These are phyloP conservation scores for Lithodes maja DNA, from an alignment of 2,888 invertebrate genomes.

Conservation along the genomic window DNA sequence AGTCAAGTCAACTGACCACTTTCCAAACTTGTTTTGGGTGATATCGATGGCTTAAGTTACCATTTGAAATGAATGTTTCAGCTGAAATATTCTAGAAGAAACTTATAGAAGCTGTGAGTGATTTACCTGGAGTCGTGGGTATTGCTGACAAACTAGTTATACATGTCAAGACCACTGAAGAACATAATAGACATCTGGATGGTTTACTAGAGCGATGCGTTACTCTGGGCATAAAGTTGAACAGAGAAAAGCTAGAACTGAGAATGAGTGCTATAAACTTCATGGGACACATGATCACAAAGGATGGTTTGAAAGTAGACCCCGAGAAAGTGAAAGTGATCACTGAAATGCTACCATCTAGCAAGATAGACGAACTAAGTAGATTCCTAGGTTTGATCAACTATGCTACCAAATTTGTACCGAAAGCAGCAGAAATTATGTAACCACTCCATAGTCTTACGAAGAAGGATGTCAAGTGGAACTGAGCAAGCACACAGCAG, in stretches of 20 bases:
- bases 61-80: constrained; percentile 15
- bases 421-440: neutral
- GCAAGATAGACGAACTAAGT: neutral
- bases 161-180: neutral
- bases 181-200: neutral
- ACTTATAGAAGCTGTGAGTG: neutral
- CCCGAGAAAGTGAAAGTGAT: neutral
- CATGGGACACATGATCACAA: constrained; percentile 22
- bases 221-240: neutral
- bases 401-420: constrained; percentile 7
- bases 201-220: neutral
- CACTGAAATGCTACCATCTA: neutral
- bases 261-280: neutral
- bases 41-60: constrained; percentile 6
- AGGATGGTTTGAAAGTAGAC: constrained; percentile 6
- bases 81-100: constrained; percentile 28
- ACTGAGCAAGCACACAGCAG: neutral
- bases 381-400: constrained; percentile 32
- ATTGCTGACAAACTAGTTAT: constrained; percentile 19
- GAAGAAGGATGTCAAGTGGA: constrained; percentile 6
- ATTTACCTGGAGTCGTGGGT: neutral
- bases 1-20: neutral
- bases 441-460: neutral
- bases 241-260: neutral
- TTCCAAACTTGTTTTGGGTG: constrained; percentile 31